Evolutionary conservation across 2,797 vertebrate genomes (phyloP).

Genomic region (Pangasius larnaudii): DNA sequence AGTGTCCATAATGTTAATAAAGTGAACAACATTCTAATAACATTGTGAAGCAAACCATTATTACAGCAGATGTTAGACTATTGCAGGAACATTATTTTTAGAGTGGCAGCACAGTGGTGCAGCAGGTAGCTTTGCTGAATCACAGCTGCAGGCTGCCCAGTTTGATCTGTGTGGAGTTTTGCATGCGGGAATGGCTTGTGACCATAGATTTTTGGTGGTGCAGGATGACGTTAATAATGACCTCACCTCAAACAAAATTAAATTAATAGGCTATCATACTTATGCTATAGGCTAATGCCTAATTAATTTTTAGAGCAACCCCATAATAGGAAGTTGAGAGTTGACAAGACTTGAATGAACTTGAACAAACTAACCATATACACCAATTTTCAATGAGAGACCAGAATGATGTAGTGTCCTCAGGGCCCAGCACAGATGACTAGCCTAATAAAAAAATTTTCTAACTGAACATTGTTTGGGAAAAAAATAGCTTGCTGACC

Average conservation of each 20-base stretch:
- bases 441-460: background rate
- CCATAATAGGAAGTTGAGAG: background rate
- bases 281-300: no score
- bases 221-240: background rate
- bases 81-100: background rate
- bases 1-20: background rate
- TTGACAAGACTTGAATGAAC: background rate
- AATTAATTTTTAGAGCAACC: background rate
- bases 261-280: background rate
- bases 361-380: background rate
- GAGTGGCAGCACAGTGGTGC: background rate
- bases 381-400: background rate
- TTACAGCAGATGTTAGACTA: background rate
- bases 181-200: background rate
- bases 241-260: background rate
- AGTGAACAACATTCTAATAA: background rate
- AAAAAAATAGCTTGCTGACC: background rate
- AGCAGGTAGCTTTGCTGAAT: background rate
- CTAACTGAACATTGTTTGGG: background rate
- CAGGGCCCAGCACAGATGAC: background rate
- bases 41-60: background rate
- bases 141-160: background rate
- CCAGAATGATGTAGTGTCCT: background rate
- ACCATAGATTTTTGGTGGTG: background rate
- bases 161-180: background rate